A percentile compares a stretch with the other conserved stretches of the same genome.
These are phyloP conservation scores for Amblyraja radiata DNA, from an alignment of 2,797 vertebrate species.

Conservation along the genomic window DNA sequence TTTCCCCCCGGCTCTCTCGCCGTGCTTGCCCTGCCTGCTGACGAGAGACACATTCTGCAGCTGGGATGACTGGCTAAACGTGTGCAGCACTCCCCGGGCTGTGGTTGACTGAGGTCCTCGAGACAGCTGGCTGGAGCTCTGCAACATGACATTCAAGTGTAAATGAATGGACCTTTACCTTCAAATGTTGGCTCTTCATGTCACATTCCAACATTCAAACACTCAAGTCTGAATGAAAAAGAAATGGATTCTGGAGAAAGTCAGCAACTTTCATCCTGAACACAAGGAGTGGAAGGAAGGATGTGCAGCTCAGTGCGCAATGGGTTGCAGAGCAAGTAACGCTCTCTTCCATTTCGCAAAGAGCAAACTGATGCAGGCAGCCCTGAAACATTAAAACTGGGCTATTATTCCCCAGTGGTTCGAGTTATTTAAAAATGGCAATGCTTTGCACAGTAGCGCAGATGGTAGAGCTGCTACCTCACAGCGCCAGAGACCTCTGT, in stretches of 20 bases:
- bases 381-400: too few species aligned
- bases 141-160: conserved; percentile 24
- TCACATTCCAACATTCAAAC: background rate
- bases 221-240: background rate
- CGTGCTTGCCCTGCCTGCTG: conserved; percentile 77
- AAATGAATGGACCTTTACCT: background rate
- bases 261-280: background rate
- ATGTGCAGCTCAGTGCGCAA: background rate
- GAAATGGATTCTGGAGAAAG: background rate
- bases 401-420: too few species aligned
- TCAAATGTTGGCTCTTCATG: background rate
- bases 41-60: conserved; percentile 75
- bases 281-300: background rate
- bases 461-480: too few species aligned
- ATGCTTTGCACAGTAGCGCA: too few species aligned
- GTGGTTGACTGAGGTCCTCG: conserved; percentile 67
- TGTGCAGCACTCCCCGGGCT: conserved; percentile 69
- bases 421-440: too few species aligned
- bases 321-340: background rate
- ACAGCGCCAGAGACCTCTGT: too few species aligned
- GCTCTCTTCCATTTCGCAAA: background rate
- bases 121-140: conserved; percentile 76
- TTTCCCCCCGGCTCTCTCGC: conserved; percentile 67
- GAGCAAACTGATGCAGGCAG: background rate
- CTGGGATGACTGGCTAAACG: conserved; percentile 79